Base-by-base conservation (phyloP, 2,797 vertebrate genomes). In the Trachops cirrhosus region DNA sequence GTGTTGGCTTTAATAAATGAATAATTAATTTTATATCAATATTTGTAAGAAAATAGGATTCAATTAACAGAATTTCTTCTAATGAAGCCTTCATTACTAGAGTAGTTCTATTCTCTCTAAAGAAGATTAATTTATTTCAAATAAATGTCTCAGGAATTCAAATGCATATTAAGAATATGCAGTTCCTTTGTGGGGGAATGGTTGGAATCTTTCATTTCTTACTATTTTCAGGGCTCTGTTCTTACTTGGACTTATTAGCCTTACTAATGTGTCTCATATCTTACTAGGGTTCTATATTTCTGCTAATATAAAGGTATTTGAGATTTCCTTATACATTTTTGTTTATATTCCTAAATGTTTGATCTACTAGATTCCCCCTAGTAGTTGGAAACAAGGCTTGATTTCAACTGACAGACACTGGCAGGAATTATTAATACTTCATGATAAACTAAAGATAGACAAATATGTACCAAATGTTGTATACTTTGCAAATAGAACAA, bases 381-480 rank as follows among this genome's bases (percentile, higher is more conserved):
- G 16, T 70, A 93, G 54, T n/a, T 62, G 41, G 21, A 41, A 92
- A 78, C 14, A 94, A 92, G 89, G 54, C 21, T 93, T 95, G 62
- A 94, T 83, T 96, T 79, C 41, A 75, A 91, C 19, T 87, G 79
- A 91, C 37, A 94, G 74, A 82, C 29, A 32, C 16, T 97, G 62
- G 52, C 18, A 96, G 50, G 94, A 88, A 94, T 78, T 78, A 68
- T 83, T 95, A 95, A 92, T 95, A 92, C 62, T 96, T 92, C 24
- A 39, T 62, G 41, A 93, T 73, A 95, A 94, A 32, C 37, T 64
- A 77, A 93, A 90, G 9, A 90, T 74, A 93, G 32, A 34, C 34
- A 93, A 88, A 94, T 94, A 83, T 50, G 15, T 0, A 84, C 68
- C 78, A 93, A 94, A 7, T 80, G n/a, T 94, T 96, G 32, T 75